A percentile compares a stretch with the other conserved stretches of the same genome.
Conservation (phyloP, 2,797 vertebrate species). For the Lateolabrax maculatus region DNA sequence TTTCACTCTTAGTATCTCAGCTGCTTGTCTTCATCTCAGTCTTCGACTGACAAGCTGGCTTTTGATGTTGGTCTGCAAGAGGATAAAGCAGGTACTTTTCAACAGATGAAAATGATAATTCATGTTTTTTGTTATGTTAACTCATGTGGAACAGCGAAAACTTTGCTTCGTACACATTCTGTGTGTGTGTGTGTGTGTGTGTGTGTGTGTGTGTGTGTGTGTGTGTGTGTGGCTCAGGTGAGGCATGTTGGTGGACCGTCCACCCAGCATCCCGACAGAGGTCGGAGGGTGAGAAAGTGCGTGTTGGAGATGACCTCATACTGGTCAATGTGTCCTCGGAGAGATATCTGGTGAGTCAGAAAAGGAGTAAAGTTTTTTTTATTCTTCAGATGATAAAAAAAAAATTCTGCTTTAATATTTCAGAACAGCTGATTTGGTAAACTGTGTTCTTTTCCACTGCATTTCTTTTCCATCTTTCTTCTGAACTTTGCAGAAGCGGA, state of each 20-base stretch:
- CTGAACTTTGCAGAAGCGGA: background rate
- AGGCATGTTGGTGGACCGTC: conserved; percentile 97
- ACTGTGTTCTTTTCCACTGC: background rate
- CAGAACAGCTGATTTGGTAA: too few relatives aligned
- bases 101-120: background rate
- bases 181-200: too few relatives aligned
- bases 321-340: conserved; percentile 95
- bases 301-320: conserved; percentile 96
- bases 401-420: background rate
- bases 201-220: conserved; percentile 6
- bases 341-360: conserved; percentile 93
- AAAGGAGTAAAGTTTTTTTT: background rate
- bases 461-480: background rate
- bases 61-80: conserved; percentile 96
- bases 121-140: background rate
- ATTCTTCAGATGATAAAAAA: background rate
- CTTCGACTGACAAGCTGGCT: conserved; percentile 93
- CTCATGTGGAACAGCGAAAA: too few relatives aligned
- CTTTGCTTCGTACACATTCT: background rate
- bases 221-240: conserved; percentile 81
- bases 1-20: conserved; percentile 89
- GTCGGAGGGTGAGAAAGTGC: conserved; percentile 98
- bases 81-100: conserved; percentile 88
- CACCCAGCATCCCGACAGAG: conserved; percentile 97
- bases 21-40: conserved; percentile 92